Base-by-base conservation (phyloP, 92 coral and sea anemone species). In the Blastomussa wellsi region DNA sequence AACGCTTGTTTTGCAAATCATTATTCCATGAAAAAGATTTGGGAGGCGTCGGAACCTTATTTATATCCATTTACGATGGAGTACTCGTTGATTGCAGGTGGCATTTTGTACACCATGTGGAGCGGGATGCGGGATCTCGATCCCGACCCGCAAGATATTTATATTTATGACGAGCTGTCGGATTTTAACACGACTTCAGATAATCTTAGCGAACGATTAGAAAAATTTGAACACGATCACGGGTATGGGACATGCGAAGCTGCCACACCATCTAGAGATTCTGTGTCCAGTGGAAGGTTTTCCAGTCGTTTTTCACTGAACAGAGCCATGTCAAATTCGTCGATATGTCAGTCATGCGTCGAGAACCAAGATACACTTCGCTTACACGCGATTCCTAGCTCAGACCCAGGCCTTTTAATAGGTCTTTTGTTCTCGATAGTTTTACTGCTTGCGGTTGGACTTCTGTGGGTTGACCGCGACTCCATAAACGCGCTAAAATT, bases 61-160 rank as follows among this genome's bases (percentile, higher is more conserved):
- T 88, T 94, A 64, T 96, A 94, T 69, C 99, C 99, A 20, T 96
- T 96, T 79, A 93, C 98, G 5, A 92, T 96, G 91, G 99, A 96
- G 42, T 96, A 95, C 88, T 89, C 99, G 74, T 38, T 96, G 39
- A 95, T 93, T 31, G 98, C 99, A 68, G 95, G 98, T 52, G 99
- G 99, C 62, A 95, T 93, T 49, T 82, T 95, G 44, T 96, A 96
- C 82, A 92, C 92, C 84, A 93, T 96, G 94, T 96, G 99, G 99
- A 96, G 97, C 80, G 97, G 92, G 52, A 93, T 96, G 92, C 83
- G 95, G 57, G 99, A 96, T 75, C 91, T 96, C 53, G 99, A 96
- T 86, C 99, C 99, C 67, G 98, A 94, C 74, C 99, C 99, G 33
- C 98, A 96, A 67, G 99, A 96, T 76, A 96, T 96, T 47, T 96